Percentiles rank a stretch among this genome's conserved stretches.
phyloP scores from a whole-genome alignment of 2,888 invertebrate species.

The Holacanthella duospinosa region DNA sequence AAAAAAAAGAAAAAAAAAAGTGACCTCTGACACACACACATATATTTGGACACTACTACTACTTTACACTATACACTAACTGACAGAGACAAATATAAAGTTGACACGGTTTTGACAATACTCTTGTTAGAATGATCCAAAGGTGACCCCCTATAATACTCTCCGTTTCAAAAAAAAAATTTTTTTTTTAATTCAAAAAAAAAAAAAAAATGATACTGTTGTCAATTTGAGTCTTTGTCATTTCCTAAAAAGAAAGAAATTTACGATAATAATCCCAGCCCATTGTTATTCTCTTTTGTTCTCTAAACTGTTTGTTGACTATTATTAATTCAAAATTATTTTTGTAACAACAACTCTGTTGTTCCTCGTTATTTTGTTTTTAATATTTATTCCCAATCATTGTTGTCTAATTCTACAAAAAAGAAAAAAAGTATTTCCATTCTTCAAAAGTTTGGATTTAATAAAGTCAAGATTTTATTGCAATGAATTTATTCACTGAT shows the following conservation, averaged over 20 bases:
- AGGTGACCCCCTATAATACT: neutral
- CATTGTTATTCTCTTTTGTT: constrained; percentile 7
- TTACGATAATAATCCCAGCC: no score
- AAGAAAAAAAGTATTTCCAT: neutral
- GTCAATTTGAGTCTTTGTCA: no score
- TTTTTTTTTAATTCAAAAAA: no score
- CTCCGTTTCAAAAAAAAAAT: no score
- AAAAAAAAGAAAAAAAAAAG: neutral
- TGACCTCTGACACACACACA: neutral
- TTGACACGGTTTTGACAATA: neutral
- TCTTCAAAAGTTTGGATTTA: constrained; percentile 5
- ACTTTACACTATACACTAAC: no score
- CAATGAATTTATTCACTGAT: no score
- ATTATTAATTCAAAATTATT: constrained; percentile 19
- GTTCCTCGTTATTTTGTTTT: constrained; percentile 26
- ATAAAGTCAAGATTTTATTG: constrained; percentile 4
- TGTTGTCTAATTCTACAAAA: constrained; percentile 9
- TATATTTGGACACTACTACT: no score
- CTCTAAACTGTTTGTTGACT: constrained; percentile 6
- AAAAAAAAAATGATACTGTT: no score
- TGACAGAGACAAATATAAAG: no score
- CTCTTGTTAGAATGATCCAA: neutral
- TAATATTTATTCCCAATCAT: constrained; percentile 32
- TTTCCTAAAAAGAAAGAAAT: no score
- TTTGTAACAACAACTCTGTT: constrained; percentile 20